Base-by-base conservation (phyloP, 2,797 vertebrate genomes). In the Macroramphosus scolopax region DNA sequence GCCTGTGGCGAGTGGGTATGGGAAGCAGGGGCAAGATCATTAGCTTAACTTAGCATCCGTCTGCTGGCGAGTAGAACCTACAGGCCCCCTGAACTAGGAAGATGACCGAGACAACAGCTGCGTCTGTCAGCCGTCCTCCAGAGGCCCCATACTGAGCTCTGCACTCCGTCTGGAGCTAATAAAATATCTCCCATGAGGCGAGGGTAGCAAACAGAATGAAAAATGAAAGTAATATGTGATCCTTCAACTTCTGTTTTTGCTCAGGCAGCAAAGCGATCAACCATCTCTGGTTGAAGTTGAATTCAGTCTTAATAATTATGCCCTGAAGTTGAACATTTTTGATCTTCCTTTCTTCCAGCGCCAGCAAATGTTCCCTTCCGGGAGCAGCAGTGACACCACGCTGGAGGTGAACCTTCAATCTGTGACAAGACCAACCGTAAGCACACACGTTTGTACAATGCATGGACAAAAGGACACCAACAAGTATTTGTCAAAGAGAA, bases 351-450 rank as follows among this genome's bases (percentile, higher is more conserved):
- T 28, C 14, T 73, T 16, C 14, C 48, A 92, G 91, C 46, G 38
- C n/a, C 91, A 92, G 54, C 86, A 82, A 68, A 65, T 72, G 18
- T 91, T 86, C 74, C 51, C 78, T 17, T 88, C 90, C 59, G 90
- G 89, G 18, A 88, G 87, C 25, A 77, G 50, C 50, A 29, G 72
- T 39, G 89, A 90, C 3, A 34, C 71, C 22, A 80, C 43, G 1
- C 11, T 92, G 39, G 55, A 69, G n/a, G 78, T 88, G 31, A 32
- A 62, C 17, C 37, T 92, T 14, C 54, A 20, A 0, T 25, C 42
- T 11, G 17, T 60, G 6, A 5, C 38, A 10, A 33, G 5, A 13
- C 6, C 14, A 33, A 56, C 40, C 2, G 89, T 88, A 70, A 84
- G 83, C 72, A 45, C 12, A 26, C 24, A 11, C 20, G 16, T 11